phyloP scores from a whole-genome alignment of 2,113 vertebrate genomes.

The Turnix velox region DNA sequence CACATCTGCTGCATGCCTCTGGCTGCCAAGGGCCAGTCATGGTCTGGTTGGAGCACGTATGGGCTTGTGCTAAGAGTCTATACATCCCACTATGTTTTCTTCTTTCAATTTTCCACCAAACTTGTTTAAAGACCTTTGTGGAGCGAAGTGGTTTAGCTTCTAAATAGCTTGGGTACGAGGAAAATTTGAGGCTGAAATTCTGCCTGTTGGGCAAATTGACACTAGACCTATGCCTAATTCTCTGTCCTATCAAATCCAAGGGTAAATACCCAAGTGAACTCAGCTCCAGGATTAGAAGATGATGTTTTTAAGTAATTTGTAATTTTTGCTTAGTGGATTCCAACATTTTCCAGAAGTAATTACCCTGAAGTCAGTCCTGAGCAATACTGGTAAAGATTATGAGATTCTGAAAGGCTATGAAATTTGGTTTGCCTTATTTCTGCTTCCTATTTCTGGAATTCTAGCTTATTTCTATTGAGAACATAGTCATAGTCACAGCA shows the following conservation, averaged over 20 bases:
- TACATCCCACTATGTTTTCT: not conserved
- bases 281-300: not conserved
- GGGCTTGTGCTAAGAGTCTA: not conserved
- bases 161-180: not conserved
- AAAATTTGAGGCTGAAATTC: not conserved
- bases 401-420: not conserved
- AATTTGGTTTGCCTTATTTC: not conserved
- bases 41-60: not conserved
- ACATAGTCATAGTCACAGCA: not conserved
- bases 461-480: not conserved
- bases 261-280: not conserved
- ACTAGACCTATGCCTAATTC: not conserved
- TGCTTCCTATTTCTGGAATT: not conserved
- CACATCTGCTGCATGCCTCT: not conserved
- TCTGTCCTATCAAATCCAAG: not conserved
- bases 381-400: not conserved
- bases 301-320: not conserved
- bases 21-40: not conserved
- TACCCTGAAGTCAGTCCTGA: not conserved
- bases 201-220: not conserved
- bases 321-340: not conserved
- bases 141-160: not conserved
- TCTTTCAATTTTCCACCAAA: rapidly evolving
- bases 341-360: not conserved
- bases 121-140: not conserved